Evolutionary conservation across 2,888 invertebrate species (phyloP), one percentile per base, ranked within the genome.

Genomic region (Macrosoma leucophasiata): DNA sequence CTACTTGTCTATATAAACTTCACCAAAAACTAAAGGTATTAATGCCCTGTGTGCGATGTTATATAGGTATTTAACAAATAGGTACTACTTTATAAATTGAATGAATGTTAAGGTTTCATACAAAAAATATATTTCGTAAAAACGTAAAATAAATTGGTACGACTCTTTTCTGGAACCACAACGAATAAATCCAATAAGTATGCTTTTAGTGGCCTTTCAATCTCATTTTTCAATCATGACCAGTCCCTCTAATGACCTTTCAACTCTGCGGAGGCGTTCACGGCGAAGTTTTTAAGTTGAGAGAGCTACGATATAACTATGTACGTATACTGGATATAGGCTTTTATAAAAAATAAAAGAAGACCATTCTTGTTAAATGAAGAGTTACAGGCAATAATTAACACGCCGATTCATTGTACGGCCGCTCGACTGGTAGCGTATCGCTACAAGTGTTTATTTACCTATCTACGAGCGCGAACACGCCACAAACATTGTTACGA

Each of bases 391-490:
- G 11, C 14, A 17, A 29, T 35, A 40, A 36, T 28, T 29, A 37
- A 21, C 21, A 26, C 24, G 18, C 26, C 26, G 20, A 15, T 27
- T 21, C 19, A 18, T 35, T 33, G 30, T 34, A 47, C 36, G 17
- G 37, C 42, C 21, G 14, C 11, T 15, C n/a, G n/a, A n/a, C n/a
- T 12, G 35, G 50, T 56, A 58, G 56, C 55, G 51, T 58, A 55
- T 57, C 56, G 57, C 67, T 65, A 71, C 74, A 72, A 75, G 69
- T 79, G 78, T 78, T 79, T 79, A 76, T 78, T 78, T 78, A 79
- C 76, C 55, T 55, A 51, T 51, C 51, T n/a, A n/a, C n/a, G n/a
- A n/a, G 50, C 51, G 45, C 43, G 43, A 38, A 42, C 43, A 50
- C 41, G 47, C 39, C 48, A 52, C 44, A 54, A 58, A 54, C 49